Conservation (phyloP, 2,113 vertebrate genomes). For the Heliornis fulica region DNA sequence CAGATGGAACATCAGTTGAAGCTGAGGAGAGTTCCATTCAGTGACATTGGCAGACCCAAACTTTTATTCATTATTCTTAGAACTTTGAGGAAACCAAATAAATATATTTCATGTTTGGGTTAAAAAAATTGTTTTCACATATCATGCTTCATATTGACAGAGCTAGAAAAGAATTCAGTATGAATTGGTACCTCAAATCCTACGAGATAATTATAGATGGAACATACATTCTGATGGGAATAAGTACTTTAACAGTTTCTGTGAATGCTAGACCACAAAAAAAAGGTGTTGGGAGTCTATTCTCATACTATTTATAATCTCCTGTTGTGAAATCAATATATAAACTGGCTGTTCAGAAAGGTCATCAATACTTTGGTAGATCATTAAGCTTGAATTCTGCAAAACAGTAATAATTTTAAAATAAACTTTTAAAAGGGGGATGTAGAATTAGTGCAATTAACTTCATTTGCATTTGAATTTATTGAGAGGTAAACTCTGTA, state of each 20-base stretch:
- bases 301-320: neutral
- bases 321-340: slow-evolving; percentile 8
- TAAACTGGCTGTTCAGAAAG: neutral
- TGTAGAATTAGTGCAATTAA: neutral
- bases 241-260: neutral
- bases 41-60: neutral
- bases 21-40: neutral
- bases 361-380: neutral
- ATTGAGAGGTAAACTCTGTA: neutral
- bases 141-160: neutral
- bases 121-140: neutral
- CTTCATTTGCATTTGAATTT: neutral
- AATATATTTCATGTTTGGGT: neutral
- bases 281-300: neutral
- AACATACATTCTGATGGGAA: neutral
- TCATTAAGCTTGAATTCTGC: neutral
- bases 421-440: neutral
- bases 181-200: neutral
- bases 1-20: neutral
- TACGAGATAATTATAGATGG: neutral
- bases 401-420: neutral
- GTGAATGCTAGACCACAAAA: neutral
- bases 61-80: neutral
- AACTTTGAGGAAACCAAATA: neutral
- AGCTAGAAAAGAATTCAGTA: neutral